Base-by-base conservation (phyloP, 2,888 invertebrate species). In the Choreutis nemorana region DNA sequence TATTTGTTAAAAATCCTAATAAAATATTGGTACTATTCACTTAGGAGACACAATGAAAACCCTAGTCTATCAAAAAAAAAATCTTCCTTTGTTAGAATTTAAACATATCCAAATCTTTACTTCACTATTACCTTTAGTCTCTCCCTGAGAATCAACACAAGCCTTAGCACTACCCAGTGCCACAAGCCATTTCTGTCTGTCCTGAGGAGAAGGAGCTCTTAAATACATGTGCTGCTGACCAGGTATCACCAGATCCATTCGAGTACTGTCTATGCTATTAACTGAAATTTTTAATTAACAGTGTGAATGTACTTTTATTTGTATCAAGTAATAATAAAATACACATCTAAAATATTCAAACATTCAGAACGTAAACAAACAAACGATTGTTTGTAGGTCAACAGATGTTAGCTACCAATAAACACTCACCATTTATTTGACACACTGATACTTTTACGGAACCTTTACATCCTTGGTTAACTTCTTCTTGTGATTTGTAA, bases 161-260 rank as follows among this genome's bases (percentile, higher is more conserved):
- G 89, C 89, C 68, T 91, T 91, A 23, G 89, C 85, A 65, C 86
- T 88, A 9, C 91, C 91, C 28, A 91, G 65, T 18, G 90, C 90
- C 11, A 91, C 89, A 13, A 91, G 75, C 91, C 91, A 91, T 45
- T 86, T 86, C 53, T 91, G 91, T 28, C 91, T 63, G 49, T 91
- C 90, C 50, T 87, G 87, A 13, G 89, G 84, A 9, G 87, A 87
- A 3, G 89, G 85, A 26, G 91, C 90, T 53, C 84, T 81, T 33
- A 91, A 67, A 55, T 90, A 91, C 80, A 90, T 87, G 50, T 90
- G 89, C 48, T 90, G 89, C 54, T 91, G 91, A 3, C 89, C 88
- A 27, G 90, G 90, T 54, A 91, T 90, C 13, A 89, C 87, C 37
- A 91, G 67, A 65, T 91, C 91, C 57, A 91, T 72, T 29, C 91